Base-by-base conservation (phyloP, 2,797 vertebrate species). In the Dipus sagitta region DNA sequence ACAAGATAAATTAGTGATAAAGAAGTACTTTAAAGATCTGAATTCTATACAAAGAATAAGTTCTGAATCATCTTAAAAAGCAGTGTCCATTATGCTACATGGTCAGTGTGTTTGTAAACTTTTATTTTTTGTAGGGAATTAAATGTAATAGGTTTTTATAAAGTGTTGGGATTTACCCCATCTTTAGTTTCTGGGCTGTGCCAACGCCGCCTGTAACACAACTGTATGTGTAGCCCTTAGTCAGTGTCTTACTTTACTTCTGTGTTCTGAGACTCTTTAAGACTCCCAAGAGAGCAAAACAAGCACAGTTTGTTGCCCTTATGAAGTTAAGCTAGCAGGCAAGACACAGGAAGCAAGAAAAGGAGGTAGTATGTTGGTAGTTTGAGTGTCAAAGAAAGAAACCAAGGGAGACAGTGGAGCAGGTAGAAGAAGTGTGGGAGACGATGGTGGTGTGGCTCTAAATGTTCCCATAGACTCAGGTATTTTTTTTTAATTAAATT, bases 261-360 rank as follows among this genome's bases (percentile, higher is more conserved):
- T 81, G 38, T 82, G 82, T 47, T 79, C 70, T 95, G 34, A 62
- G n/a, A 79, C 2, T 72, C n/a, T 28, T 75, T 17, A 64, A 86
- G 34, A 64, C 47, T 84, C 64, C 71, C 15, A 62, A 74, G 52
- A 93, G 65, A 88, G 77, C 52, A 95, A 91, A 96, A 79, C 30
- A 75, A 60, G 88, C 11, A 77, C 91, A 93, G 90, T 52, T 65
- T n/a, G 92, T 42, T 91, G 24, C 5, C 11, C 3, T 84, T 28
- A 15, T 82, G n/a, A 30, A 47, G 85, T 90, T 93, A 89, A 91
- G 65, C 85, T 93, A 76, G 47, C 52, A 23, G 52, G 67, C 26
- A 75, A 52, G n/a, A 82, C 58, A 64, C 9, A 5, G 26, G 70
- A 94, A 71, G 68, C 81, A 89, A 32, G 76, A 70, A 78, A 76